Base-by-base conservation (phyloP, 2,888 invertebrate genomes). In the Tholera decimalis region DNA sequence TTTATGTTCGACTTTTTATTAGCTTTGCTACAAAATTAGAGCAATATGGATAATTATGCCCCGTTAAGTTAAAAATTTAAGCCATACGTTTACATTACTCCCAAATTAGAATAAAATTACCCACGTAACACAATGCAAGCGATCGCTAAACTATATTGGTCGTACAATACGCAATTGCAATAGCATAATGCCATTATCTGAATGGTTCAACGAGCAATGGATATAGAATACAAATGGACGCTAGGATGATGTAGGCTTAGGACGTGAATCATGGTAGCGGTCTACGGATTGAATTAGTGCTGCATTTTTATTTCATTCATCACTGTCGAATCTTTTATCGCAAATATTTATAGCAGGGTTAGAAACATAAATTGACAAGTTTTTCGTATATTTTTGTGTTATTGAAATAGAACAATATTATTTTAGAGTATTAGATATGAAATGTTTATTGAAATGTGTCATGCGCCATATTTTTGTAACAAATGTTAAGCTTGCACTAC, bases 201-300 rank as follows among this genome's bases (percentile, higher is more conserved):
- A 56, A 58, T 63, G 46, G 59, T 58, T 47, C 2, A 20, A 46
- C 56, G 30, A 44, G 57, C 71, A 81, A 64, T 72, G 66, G 56
- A 72, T 74, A 57, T 75, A 71, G 75, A 80, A 79, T 79, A 81
- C 72, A 74, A 79, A 79, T 81, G 64, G 63, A 57, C 37, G 49
- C 24, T 11, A 47, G 70, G 55, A 71, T 71, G 71, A 74, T 77
- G 49, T 50, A 64, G 65, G 68, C 68, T 79, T 79, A 76, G 68
- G 8, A 50, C 57, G 63, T 77, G 71, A 77, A 66, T 80, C 78
- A 74, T 73, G 58, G 65, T 41, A 50, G 59, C 58, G 18, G 43
- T 22, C 20, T 41, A n/a, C 54, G 43, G 47, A 65, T 74, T 78
- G 60, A 71, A 70, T 70, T 78, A 73, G 44, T 62, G 43, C 43